These are phyloP conservation scores for Carollia perspicillata DNA, from an alignment of 2,113 vertebrate genomes.

Conservation along the genomic window DNA sequence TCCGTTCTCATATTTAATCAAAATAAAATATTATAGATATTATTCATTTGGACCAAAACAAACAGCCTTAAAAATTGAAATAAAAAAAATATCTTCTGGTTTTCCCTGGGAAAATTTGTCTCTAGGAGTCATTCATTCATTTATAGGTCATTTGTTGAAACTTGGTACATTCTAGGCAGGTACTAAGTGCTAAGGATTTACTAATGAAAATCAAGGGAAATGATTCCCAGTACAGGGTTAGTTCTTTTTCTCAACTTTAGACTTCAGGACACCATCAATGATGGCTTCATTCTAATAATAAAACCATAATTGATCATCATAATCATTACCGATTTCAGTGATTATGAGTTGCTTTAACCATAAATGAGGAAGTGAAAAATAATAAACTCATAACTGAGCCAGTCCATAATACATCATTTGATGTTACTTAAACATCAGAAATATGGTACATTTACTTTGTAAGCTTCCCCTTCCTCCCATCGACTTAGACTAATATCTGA, in stretches of 20 bases:
- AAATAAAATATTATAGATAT: slow-evolving; percentile 40
- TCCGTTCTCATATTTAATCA: not conserved
- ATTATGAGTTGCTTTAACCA: not conserved
- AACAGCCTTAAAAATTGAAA: slow-evolving; percentile 15
- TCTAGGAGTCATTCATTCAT: not conserved
- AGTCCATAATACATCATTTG: not conserved
- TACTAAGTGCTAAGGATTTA: not conserved
- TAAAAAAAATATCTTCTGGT: not conserved
- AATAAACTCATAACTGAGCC: not conserved
- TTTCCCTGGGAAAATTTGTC: not conserved
- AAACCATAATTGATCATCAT: not conserved
- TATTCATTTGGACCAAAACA: not conserved
- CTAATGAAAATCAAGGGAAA: not conserved
- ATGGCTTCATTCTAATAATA: not conserved
- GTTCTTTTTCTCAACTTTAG: not conserved
- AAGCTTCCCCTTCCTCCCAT: not conserved
- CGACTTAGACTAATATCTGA: not conserved
- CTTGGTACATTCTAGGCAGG: not conserved
- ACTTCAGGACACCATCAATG: not conserved
- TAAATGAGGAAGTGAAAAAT: not conserved
- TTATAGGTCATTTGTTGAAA: not conserved
- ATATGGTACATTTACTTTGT: not conserved
- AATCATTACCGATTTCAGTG: not conserved
- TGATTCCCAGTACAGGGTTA: not conserved
- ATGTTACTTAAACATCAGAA: not conserved